Evolutionary conservation across 2,888 invertebrate genomes (phyloP), one percentile per base, ranked within the genome.

Genomic region (Chromoteleia sp.): DNA sequence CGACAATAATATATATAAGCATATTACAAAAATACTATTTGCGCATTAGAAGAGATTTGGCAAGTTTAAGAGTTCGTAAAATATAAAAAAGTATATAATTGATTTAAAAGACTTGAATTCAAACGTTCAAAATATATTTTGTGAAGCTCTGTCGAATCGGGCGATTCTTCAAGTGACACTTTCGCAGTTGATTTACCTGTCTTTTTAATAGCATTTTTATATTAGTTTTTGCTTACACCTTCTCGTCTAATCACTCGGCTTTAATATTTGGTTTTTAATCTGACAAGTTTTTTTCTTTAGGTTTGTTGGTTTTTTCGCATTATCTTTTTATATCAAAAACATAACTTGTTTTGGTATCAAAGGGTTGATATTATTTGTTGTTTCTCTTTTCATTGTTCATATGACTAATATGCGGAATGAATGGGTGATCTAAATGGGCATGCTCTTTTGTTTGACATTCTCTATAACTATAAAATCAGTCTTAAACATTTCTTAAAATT

Each of bases 401-500:
- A 79, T 83, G 68, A 73, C 81, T 79, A 76, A 68, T 80, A 89
- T 89, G 88, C 85, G 84, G 79, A 88, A 86, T 89, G 89, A 90
- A 81, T 87, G 85, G 86, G 84, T 89, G 89, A 89, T 89, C 75
- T 86, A 86, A 87, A 89, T 89, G 89, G 85, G 82, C 84, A 86
- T 76, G 71, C 41, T 59, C 19, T 39, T 63, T 74, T 67, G n/a
- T 85, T 88, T 87, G 84, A 85, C 84, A 85, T 86, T 84, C 86
- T 86, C 84, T 77, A 70, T 19, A 77, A 63, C 89, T 89, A 90
- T 89, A 87, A 90, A 89, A 89, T 90, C 90, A 90, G 90, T 90
- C 90, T 90, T 90, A 89, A 89, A 89, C 86, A 90, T 89, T 90
- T 86, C 86, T 85, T 89, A 81, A 82, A 87, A 86, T 81, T 85